phyloP scores from a whole-genome alignment of 2,888 invertebrate genomes.

The Resseliella maxima region DNA sequence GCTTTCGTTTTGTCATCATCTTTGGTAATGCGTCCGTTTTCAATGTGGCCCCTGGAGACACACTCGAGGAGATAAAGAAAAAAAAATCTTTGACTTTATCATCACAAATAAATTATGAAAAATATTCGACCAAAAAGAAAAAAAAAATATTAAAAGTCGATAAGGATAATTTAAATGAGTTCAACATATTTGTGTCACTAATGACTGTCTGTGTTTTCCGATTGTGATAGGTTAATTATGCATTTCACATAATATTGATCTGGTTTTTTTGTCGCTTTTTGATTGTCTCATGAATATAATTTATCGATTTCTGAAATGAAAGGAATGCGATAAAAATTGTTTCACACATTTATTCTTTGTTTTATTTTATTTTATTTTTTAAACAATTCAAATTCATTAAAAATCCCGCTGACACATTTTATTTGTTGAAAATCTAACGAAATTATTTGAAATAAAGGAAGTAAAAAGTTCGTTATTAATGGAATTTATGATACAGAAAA shows the following conservation, averaged over 20 bases:
- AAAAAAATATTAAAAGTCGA: not conserved
- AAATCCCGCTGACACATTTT: not conserved
- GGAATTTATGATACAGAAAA: slow-evolving; percentile 51
- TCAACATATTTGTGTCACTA: slow-evolving; percentile 22
- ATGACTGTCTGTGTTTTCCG: not conserved
- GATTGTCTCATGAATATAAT: not conserved
- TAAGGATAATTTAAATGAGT: slow-evolving; percentile 32
- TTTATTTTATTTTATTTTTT: not conserved
- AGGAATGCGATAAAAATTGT: slow-evolving; percentile 37
- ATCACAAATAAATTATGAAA: not conserved
- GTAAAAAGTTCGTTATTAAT: not conserved
- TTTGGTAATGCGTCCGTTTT: not conserved
- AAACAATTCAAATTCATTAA: not conserved
- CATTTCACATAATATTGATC: not conserved
- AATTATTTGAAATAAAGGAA: not conserved
- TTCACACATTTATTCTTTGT: not conserved
- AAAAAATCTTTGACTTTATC: not conserved
- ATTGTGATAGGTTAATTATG: not conserved
- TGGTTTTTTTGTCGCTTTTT: not conserved
- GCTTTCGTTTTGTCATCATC: not conserved
- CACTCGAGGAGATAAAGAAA: not conserved
- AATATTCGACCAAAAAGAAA: not conserved
- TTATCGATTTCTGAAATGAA: not conserved
- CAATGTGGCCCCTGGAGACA: slow-evolving; percentile 8
- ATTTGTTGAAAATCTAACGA: not conserved